Conservation (phyloP, 2,113 vertebrate species). For the Ellobius talpinus region DNA sequence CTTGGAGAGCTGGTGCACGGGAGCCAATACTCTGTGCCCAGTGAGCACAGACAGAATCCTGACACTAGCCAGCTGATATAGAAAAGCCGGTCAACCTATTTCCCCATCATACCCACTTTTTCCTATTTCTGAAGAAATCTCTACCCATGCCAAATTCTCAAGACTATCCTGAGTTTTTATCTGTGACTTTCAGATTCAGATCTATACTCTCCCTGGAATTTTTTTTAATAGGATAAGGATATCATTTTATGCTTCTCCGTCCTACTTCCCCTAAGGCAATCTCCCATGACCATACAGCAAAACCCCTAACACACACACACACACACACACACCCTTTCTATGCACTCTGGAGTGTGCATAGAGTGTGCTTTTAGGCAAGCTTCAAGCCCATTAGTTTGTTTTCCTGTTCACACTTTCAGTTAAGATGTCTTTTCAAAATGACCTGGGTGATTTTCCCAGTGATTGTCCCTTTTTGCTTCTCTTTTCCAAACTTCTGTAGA, state of each 20-base stretch:
- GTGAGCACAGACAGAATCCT: background rate
- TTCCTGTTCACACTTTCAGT: background rate
- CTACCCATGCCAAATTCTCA: background rate
- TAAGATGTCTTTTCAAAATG: background rate
- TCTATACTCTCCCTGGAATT: background rate
- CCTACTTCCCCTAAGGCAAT: background rate
- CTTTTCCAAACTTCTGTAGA: background rate
- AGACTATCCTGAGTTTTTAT: background rate
- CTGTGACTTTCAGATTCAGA: background rate
- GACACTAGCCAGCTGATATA: background rate
- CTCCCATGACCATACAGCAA: background rate
- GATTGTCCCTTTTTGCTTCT: background rate
- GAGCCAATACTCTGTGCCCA: background rate
- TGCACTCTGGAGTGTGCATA: background rate
- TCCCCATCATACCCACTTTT: background rate
- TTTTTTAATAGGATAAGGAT: background rate
- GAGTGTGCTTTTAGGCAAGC: background rate
- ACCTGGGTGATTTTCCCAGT: background rate
- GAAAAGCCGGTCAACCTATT: background rate
- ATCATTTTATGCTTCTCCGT: background rate
- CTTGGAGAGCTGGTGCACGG: background rate
- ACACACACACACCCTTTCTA: background rate
- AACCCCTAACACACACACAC: background rate
- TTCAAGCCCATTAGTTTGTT: background rate
- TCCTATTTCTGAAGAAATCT: background rate